Evolutionary conservation across 1,140 invertebrate genomes (phyloP).

Genomic region (Agraylea sexmaculata): DNA sequence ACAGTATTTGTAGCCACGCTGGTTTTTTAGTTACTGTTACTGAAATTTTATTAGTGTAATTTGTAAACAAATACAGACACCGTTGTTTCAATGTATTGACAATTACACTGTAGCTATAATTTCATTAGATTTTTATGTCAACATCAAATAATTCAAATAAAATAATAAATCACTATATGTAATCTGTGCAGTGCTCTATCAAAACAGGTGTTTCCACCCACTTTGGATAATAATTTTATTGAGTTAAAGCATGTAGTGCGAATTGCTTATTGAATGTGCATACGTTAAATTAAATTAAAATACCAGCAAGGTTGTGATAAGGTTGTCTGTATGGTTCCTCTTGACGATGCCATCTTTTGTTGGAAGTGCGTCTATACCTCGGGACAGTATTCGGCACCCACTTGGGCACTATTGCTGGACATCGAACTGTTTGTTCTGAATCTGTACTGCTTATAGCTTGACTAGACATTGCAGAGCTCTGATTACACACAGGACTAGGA

Average conservation of each 20-base stretch:
- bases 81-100: too few species aligned
- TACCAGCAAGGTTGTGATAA: conserved; percentile 19
- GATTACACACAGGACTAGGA: conserved; percentile 18
- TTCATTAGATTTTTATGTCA: too few species aligned
- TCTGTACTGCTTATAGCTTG: conserved; percentile 26
- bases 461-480: conserved; percentile 16
- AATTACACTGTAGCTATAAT: too few species aligned
- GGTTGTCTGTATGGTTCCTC: conserved; percentile 18
- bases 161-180: conserved; percentile 1
- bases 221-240: background rate
- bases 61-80: too few species aligned
- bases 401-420: conserved; percentile 29
- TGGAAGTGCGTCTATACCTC: conserved; percentile 9
- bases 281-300: background rate
- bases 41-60: too few species aligned
- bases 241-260: background rate
- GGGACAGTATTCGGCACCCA: conserved; percentile 24
- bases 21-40: too few species aligned
- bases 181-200: background rate
- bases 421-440: conserved; percentile 28
- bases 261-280: background rate
- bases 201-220: background rate
- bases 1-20: too few species aligned
- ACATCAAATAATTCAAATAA: too few species aligned
- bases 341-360: conserved; percentile 15